Percentiles rank a stretch among this genome's conserved stretches.
Conservation (phyloP, 2,888 invertebrate species). For the Cosmorhoe ocellata region DNA sequence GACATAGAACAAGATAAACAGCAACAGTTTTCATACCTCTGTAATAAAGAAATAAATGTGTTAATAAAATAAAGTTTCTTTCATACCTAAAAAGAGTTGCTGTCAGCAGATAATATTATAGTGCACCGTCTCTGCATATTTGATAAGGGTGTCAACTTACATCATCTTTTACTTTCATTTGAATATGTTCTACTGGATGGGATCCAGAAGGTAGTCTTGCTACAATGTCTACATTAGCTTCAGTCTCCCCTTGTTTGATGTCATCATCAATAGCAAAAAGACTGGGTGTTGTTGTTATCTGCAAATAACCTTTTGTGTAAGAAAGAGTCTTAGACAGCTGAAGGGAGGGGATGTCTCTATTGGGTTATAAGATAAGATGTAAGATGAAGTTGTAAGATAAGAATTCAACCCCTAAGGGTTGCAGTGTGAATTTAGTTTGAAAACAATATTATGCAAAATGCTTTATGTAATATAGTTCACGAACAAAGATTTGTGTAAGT, state of each 20-base stretch:
- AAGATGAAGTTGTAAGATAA: no score
- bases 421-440: no score
- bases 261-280: conserved; percentile 86
- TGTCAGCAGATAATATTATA: no score
- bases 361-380: no score
- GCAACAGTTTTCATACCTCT: conserved; percentile 41
- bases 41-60: conserved; percentile 37
- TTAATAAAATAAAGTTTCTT: no score
- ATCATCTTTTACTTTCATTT: conserved; percentile 40
- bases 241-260: conserved; percentile 66
- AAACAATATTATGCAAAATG: no score
- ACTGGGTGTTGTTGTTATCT: conserved; percentile 88
- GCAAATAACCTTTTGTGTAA: conserved; percentile 40
- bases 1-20: conserved; percentile 72
- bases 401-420: no score
- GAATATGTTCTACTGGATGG: conserved; percentile 85
- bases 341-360: no score
- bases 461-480: no score
- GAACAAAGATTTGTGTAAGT: no score
- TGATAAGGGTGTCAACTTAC: conserved; percentile 41
- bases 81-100: not conserved
- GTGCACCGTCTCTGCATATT: no score
- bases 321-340: no score
- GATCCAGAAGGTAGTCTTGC: conserved; percentile 85
- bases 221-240: conserved; percentile 82